Conservation (phyloP, 1,140 invertebrate genomes). For the Drosophila teissieri region DNA sequence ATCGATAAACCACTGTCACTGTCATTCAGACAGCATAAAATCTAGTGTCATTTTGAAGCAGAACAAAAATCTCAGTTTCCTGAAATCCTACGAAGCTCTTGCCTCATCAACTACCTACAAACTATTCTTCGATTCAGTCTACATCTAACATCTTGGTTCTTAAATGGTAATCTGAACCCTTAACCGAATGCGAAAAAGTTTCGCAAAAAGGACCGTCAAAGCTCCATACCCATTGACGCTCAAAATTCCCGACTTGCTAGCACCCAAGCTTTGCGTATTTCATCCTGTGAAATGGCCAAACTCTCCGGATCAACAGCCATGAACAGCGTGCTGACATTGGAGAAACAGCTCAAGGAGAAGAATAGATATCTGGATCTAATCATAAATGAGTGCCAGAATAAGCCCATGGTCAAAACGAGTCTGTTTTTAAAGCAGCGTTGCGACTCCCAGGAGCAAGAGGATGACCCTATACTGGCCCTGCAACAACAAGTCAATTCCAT, state of each 20-base stretch:
- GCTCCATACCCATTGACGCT: too few relatives aligned
- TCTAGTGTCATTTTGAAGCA: neutral
- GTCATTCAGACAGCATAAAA: neutral
- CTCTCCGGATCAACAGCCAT: neutral
- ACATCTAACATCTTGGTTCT: neutral
- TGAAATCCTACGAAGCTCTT: neutral
- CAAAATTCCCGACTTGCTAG: too few relatives aligned
- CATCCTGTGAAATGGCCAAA: too few relatives aligned
- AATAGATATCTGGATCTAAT: neutral
- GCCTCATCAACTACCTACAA: neutral
- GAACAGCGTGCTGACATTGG: neutral
- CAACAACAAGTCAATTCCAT: neutral
- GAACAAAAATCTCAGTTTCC: too few relatives aligned
- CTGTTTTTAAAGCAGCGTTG: neutral
- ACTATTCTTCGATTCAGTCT: neutral
- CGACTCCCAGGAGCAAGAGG: neutral
- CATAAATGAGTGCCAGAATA: neutral
- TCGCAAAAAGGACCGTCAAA: too few relatives aligned
- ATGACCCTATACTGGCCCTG: neutral
- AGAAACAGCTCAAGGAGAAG: neutral
- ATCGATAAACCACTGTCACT: too few relatives aligned
- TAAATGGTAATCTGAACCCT: too few relatives aligned
- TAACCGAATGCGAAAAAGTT: too few relatives aligned
- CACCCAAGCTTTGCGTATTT: too few relatives aligned
- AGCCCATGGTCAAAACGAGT: neutral